Evolutionary conservation across 2,113 vertebrate species (phyloP), one percentile per base, ranked within the genome.

Genomic region (Capreolus pygargus): DNA sequence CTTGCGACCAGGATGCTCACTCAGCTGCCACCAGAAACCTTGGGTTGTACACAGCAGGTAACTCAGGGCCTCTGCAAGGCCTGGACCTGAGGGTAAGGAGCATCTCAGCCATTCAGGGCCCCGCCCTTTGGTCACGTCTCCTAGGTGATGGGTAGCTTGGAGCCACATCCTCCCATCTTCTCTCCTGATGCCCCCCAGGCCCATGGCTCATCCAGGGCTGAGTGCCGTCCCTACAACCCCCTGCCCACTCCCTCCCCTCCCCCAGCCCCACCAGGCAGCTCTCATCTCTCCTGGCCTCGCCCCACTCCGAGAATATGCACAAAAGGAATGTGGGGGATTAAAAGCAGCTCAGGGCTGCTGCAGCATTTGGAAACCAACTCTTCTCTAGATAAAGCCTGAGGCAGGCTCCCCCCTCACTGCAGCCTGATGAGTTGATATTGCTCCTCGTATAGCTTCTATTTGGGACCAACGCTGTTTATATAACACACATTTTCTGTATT

Each of bases 401-500:
- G 27, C 50, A 84, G 76, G 76, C 86, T 94, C 60, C 28, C 36
- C 86, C 95, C 96, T 81, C 78, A 23, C 52, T 55, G 83, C 82
- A 45, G 13, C 84, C 93, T 95, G 95, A 97, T 96, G 93, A 98
- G 97, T 93, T 88, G 91, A 85, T 97, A 94, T 82, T 95, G 93
- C 67, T 97, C 67, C 91, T 91, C 9, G 0, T 86, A 92, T 47
- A 95, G 95, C 95, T 97, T 97, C 95, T 83, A 95, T 98, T 97
- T 97, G 74, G 94, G 96, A 97, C 97, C 74, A 93, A 90, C 70
- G 79, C 89, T 96, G 91, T 96, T 96, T 98, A 96, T 89, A 94
- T 89, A 97, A 95, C 94, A 94, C 58, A 36, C 86, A 95, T 97
- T 98, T 97, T 97, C 91, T 94, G 82, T 97, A 94, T 97, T 96